Percentiles rank a stretch among this genome's conserved stretches.
phyloP scores from a whole-genome alignment of 2,113 vertebrate species.

The Psittacula cyanocephala region DNA sequence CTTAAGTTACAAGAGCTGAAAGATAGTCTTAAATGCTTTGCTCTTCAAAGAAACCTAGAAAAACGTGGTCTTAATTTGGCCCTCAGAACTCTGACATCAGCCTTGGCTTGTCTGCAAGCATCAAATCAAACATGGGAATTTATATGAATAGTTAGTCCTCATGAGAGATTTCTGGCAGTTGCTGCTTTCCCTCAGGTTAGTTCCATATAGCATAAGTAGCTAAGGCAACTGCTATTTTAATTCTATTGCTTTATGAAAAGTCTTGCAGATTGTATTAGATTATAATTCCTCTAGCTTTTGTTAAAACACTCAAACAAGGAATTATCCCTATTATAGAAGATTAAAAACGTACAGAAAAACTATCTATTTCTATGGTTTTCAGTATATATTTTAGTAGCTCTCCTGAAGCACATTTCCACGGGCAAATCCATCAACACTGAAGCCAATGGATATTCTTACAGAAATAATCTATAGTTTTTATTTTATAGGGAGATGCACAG shows the following conservation, averaged over 20 bases:
- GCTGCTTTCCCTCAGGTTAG: neutral
- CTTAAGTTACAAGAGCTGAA: constrained; percentile 31
- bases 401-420: neutral
- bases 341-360: neutral
- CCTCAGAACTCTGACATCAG: constrained; percentile 45
- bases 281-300: neutral
- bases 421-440: neutral
- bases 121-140: constrained; percentile 16
- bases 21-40: neutral
- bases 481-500: neutral
- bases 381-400: neutral
- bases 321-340: neutral
- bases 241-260: neutral
- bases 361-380: neutral
- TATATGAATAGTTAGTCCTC: neutral
- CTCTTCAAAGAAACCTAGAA: constrained; percentile 28
- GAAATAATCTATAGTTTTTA: neutral
- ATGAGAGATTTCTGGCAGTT: neutral
- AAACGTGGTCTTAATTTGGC: constrained; percentile 44
- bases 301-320: neutral
- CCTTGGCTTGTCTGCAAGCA: constrained; percentile 30
- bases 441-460: neutral
- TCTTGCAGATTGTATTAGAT: neutral
- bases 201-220: neutral
- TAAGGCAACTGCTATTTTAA: neutral